Base-by-base conservation (phyloP, 2,888 invertebrate genomes). In the Mimumesa dahlbomi region DNA sequence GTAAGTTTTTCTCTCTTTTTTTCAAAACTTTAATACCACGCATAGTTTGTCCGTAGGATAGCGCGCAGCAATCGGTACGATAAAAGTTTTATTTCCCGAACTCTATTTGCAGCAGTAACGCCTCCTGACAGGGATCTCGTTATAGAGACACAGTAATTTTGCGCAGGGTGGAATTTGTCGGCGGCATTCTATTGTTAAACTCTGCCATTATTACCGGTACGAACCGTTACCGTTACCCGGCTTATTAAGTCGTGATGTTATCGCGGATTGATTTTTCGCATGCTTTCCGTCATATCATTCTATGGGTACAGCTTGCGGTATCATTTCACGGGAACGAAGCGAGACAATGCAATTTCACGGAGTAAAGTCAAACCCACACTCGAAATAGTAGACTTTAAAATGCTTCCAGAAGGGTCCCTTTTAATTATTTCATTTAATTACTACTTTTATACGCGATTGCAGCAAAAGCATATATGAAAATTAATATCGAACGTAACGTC, bases 101-200 rank as follows among this genome's bases (percentile, higher is more conserved):
- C 7, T 45, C 9, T 18, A 22, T 11, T 43, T 21, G 16, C 25
- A 22, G 11, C 19, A 19, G 13, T 18, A 13, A 45, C 43, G 31
- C 38, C 61, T 38, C 21, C 19, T 34, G 22, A 9, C 18, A 52
- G 5, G 46, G 53, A 29, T 53, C 62, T 46, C 40, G 61, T 61
- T 52, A 45, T 7, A 18, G 18, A 16, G 42, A 31, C 34, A 54
- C 59, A 18, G 14, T 49, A 29, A 65, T 49, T 48, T 57, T 25
- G 2, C 7, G 38, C 5, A 13, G 29, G 38, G 22, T 34, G 42
- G 50, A 46, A 53, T 42, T 52, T 11, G 18, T 19, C 1, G 36
- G 36, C 5, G 36, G 4, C 36, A 36, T 13, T 36, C 11, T 13
- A 7, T 13, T 13, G 6, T 7, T 2, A 13, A 11, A 36, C n/a